A percentile compares a stretch with the other conserved stretches of the same genome.
phyloP scores from a whole-genome alignment of 2,797 vertebrate species.

The Oryzias dopingdopingensis region DNA sequence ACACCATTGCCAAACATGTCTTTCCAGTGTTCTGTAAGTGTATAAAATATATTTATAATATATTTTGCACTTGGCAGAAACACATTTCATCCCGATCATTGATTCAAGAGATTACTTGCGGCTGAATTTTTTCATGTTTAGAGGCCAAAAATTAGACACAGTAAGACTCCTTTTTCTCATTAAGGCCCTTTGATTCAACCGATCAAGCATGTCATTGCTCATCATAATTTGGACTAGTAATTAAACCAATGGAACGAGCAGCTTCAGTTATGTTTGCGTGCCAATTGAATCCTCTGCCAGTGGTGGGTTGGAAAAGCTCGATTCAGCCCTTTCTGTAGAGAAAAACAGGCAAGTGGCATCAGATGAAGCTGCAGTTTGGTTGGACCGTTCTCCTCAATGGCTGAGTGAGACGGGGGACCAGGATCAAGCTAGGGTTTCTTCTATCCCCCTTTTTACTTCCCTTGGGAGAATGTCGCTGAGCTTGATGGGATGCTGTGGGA shows the following conservation, averaged over 20 bases:
- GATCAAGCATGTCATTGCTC: slow-evolving; percentile 75
- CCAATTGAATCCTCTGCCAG: slow-evolving; percentile 24
- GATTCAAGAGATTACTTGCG: slow-evolving; percentile 19
- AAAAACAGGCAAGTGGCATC: slow-evolving; percentile 1
- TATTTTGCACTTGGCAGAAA: slow-evolving; percentile 22
- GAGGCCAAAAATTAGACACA: slow-evolving; percentile 25
- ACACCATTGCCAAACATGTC: slow-evolving; percentile 7
- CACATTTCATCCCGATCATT: slow-evolving; percentile 19
- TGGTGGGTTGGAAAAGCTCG: slow-evolving; percentile 16
- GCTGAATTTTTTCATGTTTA: slow-evolving; percentile 41
- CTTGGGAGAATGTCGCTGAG: slow-evolving; percentile 36
- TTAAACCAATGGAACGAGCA: slow-evolving; percentile 66
- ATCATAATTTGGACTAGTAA: slow-evolving; percentile 64
- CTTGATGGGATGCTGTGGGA: slow-evolving; percentile 37
- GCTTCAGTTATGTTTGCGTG: slow-evolving; percentile 20
- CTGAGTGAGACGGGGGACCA: slow-evolving; percentile 10
- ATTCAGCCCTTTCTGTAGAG: not conserved
- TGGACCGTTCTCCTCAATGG: slow-evolving; percentile 35
- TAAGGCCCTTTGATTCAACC: slow-evolving; percentile 64
- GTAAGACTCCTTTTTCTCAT: slow-evolving; percentile 48
- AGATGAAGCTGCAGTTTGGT: slow-evolving; percentile 20
- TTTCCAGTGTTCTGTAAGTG: slow-evolving; percentile 1
- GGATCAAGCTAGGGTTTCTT: slow-evolving; percentile 32
- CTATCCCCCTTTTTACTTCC: slow-evolving; percentile 32
- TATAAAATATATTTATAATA: slow-evolving; percentile 16